phyloP scores from a whole-genome alignment of 1,140 invertebrate species.

The Eubasilissa regina region DNA sequence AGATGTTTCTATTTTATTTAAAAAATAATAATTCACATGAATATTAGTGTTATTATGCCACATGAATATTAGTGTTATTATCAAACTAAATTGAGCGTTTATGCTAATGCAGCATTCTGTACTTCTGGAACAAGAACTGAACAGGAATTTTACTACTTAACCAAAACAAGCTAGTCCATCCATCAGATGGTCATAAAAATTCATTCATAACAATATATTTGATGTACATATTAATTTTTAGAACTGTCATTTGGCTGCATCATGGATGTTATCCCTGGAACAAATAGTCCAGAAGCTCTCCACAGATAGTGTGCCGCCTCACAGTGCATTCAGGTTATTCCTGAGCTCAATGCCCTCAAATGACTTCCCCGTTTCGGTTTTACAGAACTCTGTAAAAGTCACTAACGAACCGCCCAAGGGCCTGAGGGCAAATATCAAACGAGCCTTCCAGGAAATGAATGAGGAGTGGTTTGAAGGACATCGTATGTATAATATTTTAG shows the following conservation, averaged over 20 bases:
- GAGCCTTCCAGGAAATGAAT: slow-evolving; percentile 85
- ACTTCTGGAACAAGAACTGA: too few relatives aligned
- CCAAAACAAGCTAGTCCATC: too few relatives aligned
- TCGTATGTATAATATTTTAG: slow-evolving; percentile 68
- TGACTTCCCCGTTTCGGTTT: slow-evolving; percentile 91
- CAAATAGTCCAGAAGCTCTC: slow-evolving; percentile 80
- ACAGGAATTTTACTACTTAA: too few relatives aligned
- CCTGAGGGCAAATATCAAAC: slow-evolving; percentile 84
- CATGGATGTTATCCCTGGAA: slow-evolving; percentile 90
- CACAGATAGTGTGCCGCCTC: slow-evolving; percentile 75
- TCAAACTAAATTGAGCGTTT: too few relatives aligned
- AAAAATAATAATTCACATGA: too few relatives aligned
- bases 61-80: too few relatives aligned
- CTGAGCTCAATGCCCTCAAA: slow-evolving; percentile 89
- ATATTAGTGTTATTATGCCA: too few relatives aligned
- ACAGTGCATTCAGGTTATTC: slow-evolving; percentile 85
- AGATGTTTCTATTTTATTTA: too few relatives aligned
- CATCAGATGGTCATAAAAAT: too few relatives aligned
- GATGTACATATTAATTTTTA: too few relatives aligned
- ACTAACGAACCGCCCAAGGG: slow-evolving; percentile 95
- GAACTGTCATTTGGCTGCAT: slow-evolving; percentile 94
- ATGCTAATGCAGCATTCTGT: too few relatives aligned
- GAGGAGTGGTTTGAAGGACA: slow-evolving; percentile 87
- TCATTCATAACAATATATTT: too few relatives aligned
- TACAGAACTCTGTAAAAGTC: slow-evolving; percentile 94